These are phyloP conservation scores for Sitta europaea DNA, from an alignment of 2,113 vertebrate species.

Conservation along the genomic window DNA sequence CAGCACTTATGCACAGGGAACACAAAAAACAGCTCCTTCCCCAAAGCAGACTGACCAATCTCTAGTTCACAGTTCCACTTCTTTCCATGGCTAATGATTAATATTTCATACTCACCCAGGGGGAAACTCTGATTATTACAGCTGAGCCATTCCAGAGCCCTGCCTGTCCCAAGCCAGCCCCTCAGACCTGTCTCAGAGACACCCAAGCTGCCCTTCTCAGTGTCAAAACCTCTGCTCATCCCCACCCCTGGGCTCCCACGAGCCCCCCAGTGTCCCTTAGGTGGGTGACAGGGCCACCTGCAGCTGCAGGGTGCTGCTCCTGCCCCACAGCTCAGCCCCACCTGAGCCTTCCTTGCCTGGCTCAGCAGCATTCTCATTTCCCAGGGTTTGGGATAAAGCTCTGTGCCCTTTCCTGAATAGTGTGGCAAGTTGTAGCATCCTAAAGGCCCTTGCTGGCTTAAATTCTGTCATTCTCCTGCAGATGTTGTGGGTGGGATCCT, in stretches of 20 bases:
- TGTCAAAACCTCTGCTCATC: neutral
- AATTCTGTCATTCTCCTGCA: neutral
- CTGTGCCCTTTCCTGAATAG: neutral
- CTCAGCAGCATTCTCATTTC: neutral
- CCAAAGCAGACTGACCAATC: neutral
- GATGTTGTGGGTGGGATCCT: neutral
- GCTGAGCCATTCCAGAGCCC: neutral
- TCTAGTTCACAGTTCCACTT: neutral
- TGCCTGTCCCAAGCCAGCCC: neutral
- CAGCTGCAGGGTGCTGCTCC: neutral
- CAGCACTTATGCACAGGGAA: neutral
- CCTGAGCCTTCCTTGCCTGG: neutral
- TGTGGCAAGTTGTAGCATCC: rapidly evolving
- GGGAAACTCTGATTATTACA: neutral
- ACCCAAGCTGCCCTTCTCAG: neutral
- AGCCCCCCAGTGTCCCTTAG: neutral
- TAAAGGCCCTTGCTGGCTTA: neutral
- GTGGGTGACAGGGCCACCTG: neutral
- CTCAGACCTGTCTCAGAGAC: neutral
- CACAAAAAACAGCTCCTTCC: neutral
- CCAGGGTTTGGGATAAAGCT: neutral
- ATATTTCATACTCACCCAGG: neutral
- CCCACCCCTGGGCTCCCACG: neutral
- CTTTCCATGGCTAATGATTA: neutral
- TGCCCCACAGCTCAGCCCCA: neutral